Conservation (phyloP, 2,888 invertebrate genomes). For the Punctoribates punctum region DNA sequence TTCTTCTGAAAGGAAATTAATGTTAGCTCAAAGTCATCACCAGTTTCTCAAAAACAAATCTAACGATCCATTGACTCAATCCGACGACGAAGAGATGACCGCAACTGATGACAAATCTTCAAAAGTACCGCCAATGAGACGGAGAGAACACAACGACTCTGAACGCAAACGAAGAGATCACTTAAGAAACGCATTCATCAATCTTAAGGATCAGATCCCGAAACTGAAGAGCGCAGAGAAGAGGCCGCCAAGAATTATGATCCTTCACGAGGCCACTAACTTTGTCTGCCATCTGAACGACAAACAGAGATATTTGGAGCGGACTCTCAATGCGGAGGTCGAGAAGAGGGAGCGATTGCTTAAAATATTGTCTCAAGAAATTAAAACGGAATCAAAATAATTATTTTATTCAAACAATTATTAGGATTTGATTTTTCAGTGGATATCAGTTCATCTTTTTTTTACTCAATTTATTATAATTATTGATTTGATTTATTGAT, state of each 20-base stretch:
- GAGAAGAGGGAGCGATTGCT: constrained; percentile 41
- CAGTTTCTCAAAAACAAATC: constrained; percentile 17
- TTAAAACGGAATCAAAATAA: constrained; percentile 16
- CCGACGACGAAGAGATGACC: neutral
- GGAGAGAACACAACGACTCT: constrained; percentile 45
- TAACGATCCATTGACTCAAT: neutral
- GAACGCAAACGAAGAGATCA: constrained; percentile 45
- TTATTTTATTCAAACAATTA: neutral
- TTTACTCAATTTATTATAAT: constrained; percentile 16
- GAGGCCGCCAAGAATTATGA: constrained; percentile 44
- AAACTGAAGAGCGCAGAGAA: constrained; percentile 43
- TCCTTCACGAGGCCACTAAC: constrained; percentile 43
- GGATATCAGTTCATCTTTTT: neutral
- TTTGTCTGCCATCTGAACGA: constrained; percentile 41
- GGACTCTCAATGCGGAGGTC: constrained; percentile 37
- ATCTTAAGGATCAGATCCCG: constrained; percentile 45
- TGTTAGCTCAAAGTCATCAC: constrained; percentile 27
- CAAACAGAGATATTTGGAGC: constrained; percentile 41
- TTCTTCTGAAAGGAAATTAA: constrained; percentile 25
- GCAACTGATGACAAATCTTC: constrained; percentile 11
- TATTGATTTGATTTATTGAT: neutral
- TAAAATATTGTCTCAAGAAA: constrained; percentile 33
- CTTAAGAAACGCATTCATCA: constrained; percentile 44
- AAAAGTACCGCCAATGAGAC: constrained; percentile 39
- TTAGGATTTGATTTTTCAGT: neutral